A percentile compares a stretch with the other conserved stretches of the same genome.
These are phyloP conservation scores for Pseudonaja textilis DNA, from an alignment of 2,113 vertebrate genomes.

Conservation along the genomic window DNA sequence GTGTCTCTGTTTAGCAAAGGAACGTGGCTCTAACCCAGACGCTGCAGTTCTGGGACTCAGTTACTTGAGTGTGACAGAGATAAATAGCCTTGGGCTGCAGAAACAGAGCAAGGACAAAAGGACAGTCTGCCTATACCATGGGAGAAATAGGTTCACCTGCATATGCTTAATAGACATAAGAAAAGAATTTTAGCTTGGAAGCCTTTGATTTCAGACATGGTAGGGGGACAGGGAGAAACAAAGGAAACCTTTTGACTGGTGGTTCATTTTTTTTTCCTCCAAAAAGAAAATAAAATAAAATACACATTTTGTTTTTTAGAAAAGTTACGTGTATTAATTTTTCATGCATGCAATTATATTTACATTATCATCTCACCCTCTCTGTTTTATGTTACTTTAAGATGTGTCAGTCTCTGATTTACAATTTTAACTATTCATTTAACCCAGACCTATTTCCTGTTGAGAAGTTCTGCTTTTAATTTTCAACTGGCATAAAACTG, in stretches of 20 bases:
- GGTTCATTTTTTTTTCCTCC: not conserved
- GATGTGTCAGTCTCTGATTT: not conserved
- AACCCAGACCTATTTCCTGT: not conserved
- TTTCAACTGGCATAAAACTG: not conserved
- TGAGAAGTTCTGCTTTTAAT: conserved; percentile 3
- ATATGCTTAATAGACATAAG: conserved; percentile 61
- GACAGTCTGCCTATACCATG: conserved; percentile 66
- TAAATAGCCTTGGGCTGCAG: conserved; percentile 76
- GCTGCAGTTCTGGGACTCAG: conserved; percentile 69
- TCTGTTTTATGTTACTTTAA: not conserved
- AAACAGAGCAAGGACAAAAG: conserved; percentile 86
- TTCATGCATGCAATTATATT: conserved; percentile 23
- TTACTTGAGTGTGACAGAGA: conserved; percentile 82
- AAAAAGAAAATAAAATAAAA: conserved; percentile 54
- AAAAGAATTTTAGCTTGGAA: conserved; percentile 59
- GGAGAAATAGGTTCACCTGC: conserved; percentile 64
- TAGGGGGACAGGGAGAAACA: conserved; percentile 16
- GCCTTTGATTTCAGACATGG: conserved; percentile 55
- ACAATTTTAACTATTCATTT: not conserved
- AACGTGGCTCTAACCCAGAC: conserved; percentile 66
- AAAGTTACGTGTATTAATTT: conserved; percentile 6
- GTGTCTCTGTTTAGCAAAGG: conserved; percentile 75
- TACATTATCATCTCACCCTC: conserved; percentile 32
- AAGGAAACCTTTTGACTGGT: conserved; percentile 60
- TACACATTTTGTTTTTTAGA: conserved; percentile 31